Base-by-base conservation (phyloP, 2,113 vertebrate species). In the Carlito syrichta region DNA sequence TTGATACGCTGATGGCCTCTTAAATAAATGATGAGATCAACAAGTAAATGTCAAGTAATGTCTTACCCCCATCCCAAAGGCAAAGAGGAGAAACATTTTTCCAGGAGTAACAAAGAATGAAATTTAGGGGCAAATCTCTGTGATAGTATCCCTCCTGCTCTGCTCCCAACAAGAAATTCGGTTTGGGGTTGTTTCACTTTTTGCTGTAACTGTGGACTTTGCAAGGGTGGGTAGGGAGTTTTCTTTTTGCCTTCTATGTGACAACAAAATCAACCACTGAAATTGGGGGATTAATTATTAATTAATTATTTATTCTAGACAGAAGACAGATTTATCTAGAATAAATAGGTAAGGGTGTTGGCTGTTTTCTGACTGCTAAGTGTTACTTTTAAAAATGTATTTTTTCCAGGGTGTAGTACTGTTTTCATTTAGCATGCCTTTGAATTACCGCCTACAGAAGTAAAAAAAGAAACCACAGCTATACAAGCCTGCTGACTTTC, bases 401-500 rank as follows among this genome's bases (percentile, higher is more conserved):
- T 97, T 97, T 98, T 98, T 98, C 95, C 90, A 92, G 97, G 97
- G 97, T 95, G 96, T 96, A 98, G 98, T 95, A 91, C 97, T 98
- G 98, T 98, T 98, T 98, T 98, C 97, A 97, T 95, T 98, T 98
- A 98, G 92, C 86, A 27, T 94, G 38, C 92, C 98, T 98, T 98
- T 98, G 98, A 98, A 98, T 98, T 91, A 95, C 98, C 96, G 97
- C 97, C 98, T 98, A 94, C 98, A 98, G 90, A 98, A 98, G 97
- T 97, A 94, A 97, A 98, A 98, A 97, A 98, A 98, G 97, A 98
- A 98, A 97, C 98, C 97, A 91, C 98, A 98, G 98, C 98, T 98
- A 98, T 98, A 96, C 97, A 98, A 98, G 97, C 98, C 97, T 96
- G 97, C 98, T 98, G 98, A 98, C 97, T 98, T 98, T 97, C 97